Conservation (phyloP, 2,113 vertebrate species). For the Microcebus jonahi region DNA sequence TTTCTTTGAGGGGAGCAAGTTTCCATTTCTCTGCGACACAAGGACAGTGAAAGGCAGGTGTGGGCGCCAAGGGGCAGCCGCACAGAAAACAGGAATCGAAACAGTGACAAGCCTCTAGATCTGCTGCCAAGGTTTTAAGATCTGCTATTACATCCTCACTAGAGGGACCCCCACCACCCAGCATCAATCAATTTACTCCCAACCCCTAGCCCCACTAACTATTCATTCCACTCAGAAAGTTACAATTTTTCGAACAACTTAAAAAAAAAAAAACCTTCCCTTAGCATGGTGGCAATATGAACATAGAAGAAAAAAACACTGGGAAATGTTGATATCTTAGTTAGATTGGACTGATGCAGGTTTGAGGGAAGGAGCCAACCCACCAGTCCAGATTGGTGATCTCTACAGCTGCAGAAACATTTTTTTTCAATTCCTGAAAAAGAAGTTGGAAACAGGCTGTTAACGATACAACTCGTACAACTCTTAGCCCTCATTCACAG, state of each 20-base stretch:
- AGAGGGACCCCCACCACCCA: neutral
- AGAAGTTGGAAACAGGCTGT: conserved; percentile 73
- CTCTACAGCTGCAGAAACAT: conserved; percentile 79
- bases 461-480: conserved; percentile 20
- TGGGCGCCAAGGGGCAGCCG: neutral
- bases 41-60: neutral
- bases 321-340: conserved; percentile 35
- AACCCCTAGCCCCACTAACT: neutral
- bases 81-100: neutral
- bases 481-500: conserved; percentile 49
- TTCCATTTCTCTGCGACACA: neutral
- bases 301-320: neutral
- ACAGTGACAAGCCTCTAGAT: neutral
- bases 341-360: neutral
- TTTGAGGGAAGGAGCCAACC: conserved; percentile 66
- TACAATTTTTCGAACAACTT: neutral
- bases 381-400: conserved; percentile 74
- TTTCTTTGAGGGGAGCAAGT: neutral
- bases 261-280: neutral
- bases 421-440: conserved; percentile 80
- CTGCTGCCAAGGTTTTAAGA: neutral
- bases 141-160: neutral
- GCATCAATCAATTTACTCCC: neutral
- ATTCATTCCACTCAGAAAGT: neutral
- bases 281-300: neutral